Evolutionary conservation across 2,888 invertebrate species (phyloP).

Genomic region (Phaonia tiefii): DNA sequence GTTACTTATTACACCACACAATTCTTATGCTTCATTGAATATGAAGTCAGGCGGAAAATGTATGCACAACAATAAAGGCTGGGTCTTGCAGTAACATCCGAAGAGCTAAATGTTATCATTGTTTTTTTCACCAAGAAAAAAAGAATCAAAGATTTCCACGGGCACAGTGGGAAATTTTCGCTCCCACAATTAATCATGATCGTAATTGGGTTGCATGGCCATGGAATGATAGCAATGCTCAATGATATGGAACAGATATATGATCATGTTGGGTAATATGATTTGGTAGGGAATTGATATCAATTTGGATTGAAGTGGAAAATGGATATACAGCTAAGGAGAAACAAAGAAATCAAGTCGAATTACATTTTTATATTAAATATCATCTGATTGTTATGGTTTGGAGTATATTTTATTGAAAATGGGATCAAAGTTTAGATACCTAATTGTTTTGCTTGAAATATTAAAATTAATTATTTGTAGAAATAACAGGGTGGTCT

Average conservation of each 20-base stretch:
- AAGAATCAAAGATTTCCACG: conserved; percentile 62
- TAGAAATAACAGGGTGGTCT: conserved; percentile 53
- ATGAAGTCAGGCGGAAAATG: conserved; percentile 25
- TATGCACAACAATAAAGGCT: conserved; percentile 40
- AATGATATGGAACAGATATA: conserved; percentile 64
- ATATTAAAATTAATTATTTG: not conserved
- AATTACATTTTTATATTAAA: too few species aligned
- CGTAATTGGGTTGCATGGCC: conserved; percentile 43
- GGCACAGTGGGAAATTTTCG: conserved; percentile 73
- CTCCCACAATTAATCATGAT: conserved; percentile 79
- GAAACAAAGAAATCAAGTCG: too few species aligned
- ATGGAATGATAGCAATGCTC: conserved; percentile 32
- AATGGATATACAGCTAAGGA: not conserved
- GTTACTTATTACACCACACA: conserved; percentile 38
- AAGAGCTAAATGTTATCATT: conserved; percentile 59
- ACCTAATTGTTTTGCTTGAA: conserved; percentile 41
- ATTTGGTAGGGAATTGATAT: conserved; percentile 28
- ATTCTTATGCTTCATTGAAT: conserved; percentile 50
- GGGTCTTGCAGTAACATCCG: conserved; percentile 48
- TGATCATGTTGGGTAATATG: too few species aligned
- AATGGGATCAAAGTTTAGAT: conserved; percentile 54
- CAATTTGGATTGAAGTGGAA: conserved; percentile 25
- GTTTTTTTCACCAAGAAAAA: conserved; percentile 44
- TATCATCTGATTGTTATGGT: too few species aligned
- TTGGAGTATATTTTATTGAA: conserved; percentile 30